A percentile compares a stretch with the other conserved stretches of the same genome.
Conservation (phyloP, 1,140 invertebrate genomes). For the Lordiphosa collinella region DNA sequence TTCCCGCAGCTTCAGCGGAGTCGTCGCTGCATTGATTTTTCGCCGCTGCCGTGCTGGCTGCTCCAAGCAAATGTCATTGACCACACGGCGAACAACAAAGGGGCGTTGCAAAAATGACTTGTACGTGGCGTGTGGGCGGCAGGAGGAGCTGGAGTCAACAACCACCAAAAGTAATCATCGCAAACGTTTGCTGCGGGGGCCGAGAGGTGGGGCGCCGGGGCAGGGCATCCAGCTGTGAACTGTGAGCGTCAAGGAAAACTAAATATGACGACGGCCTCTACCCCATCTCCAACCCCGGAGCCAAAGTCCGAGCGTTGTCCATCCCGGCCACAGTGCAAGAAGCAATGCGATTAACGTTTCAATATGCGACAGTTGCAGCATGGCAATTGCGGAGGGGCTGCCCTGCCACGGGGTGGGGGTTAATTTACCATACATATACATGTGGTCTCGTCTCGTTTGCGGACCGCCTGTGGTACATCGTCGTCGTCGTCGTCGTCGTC, state of each 20-base stretch:
- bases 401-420: neutral
- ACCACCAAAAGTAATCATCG: constrained; percentile 57
- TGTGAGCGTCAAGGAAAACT: constrained; percentile 37
- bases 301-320: neutral
- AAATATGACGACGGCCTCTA: constrained; percentile 42
- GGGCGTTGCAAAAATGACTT: constrained; percentile 23
- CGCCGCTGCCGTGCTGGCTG: constrained; percentile 32
- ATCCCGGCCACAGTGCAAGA: constrained; percentile 2
- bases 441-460: constrained; percentile 7
- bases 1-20: constrained; percentile 60
- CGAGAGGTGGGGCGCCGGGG: constrained; percentile 3
- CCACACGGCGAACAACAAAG: constrained; percentile 34
- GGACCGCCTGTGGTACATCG: constrained; percentile 1
- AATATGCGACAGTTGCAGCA: constrained; percentile 12
- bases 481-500: too few species aligned
- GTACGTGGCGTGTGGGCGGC: neutral
- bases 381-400: neutral
- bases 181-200: constrained; percentile 27
- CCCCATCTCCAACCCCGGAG: neutral
- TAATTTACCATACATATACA: constrained; percentile 15
- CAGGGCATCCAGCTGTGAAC: constrained; percentile 31
- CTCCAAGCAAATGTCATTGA: constrained; percentile 42
- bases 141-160: constrained; percentile 25
- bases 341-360: constrained; percentile 13
- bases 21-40: constrained; percentile 27